Conservation (phyloP, 2,797 vertebrate genomes). For the Helarctos malayanus region DNA sequence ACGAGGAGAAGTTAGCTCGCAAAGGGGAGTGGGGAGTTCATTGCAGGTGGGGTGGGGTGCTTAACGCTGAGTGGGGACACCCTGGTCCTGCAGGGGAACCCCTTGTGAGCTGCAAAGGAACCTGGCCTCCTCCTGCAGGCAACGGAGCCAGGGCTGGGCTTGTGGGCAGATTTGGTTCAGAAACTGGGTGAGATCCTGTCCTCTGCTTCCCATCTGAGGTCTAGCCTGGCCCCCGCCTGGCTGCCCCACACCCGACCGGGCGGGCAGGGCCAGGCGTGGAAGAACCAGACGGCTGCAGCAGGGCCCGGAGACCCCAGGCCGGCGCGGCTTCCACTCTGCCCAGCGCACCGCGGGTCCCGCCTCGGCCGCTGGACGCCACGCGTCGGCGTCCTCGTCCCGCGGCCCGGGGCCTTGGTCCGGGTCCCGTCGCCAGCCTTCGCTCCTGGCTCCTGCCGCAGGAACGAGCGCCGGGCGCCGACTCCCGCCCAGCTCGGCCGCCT, state of each 20-base stretch:
- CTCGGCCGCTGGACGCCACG: rapidly evolving
- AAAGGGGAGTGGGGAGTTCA: neutral
- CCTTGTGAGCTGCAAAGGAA: neutral
- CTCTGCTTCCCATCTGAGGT: neutral
- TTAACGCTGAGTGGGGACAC: neutral
- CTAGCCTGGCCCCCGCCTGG: neutral
- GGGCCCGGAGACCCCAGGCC: too few relatives aligned
- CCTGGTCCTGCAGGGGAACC: neutral
- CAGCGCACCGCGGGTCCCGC: too few relatives aligned
- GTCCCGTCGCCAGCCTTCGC: neutral
- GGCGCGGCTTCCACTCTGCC: rapidly evolving
- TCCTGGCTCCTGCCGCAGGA: neutral
- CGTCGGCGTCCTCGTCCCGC: neutral
- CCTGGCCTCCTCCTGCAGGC: neutral
- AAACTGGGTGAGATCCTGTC: neutral
- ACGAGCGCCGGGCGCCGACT: neutral
- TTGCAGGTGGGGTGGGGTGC: neutral
- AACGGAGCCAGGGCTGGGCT: neutral
- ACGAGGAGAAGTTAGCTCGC: neutral
- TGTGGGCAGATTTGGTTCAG: neutral
- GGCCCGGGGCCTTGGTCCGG: too few relatives aligned
- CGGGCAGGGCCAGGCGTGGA: neutral
- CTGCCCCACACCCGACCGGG: neutral
- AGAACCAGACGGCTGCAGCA: rapidly evolving
- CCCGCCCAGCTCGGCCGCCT: rapidly evolving